Evolutionary conservation across 1,140 invertebrate genomes (phyloP), one percentile per base, ranked within the genome.

Genomic region (Drosophila serrata): DNA sequence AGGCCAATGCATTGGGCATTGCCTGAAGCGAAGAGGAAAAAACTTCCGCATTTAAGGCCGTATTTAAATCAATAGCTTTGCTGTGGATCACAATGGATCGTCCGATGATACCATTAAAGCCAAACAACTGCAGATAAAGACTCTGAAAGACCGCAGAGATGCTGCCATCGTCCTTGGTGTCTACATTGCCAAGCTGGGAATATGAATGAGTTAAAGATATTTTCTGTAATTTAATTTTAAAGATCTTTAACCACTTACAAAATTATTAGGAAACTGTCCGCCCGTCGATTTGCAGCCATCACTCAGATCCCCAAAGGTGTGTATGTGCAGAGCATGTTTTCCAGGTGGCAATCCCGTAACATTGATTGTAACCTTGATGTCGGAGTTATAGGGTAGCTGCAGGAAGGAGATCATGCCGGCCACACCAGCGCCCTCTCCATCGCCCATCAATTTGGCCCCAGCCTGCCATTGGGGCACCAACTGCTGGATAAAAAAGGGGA

Each of bases 301-400:
- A 33, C 94, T 94, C n/a, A 94, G 82, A 81, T 97, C 95, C 0
- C 96, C 96, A 79, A 94, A 95, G 63, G 95, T 93, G 90, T 97
- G 96, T 22, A 97, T 94, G 87, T 97, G 97, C 74, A 97, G 95
- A 0, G 96, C 97, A 92, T 97, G 96, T 69, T 93, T 75, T 7
- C 95, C 95, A 6, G 93, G 92, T 0, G 93, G 91, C 33, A 96
- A 72, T 11, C 95, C 95, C 4, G 88, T 93, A 12, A 96, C 93
- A 76, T 94, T 94, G 12, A 95, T 95, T 3, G 92, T 93, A 15
- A 96, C 90, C 31, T 84, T 81, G 6, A 94, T 93, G 24, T 93
- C 93, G 40, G 90, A 91, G n/a, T 84, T 91, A 43, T 92, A 90
- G 1, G 90, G 82, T 8, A 91, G 69, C 51, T 92, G 92, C 43